Base-by-base conservation (phyloP, 2,797 vertebrate genomes). In the Cossypha niveicapilla region DNA sequence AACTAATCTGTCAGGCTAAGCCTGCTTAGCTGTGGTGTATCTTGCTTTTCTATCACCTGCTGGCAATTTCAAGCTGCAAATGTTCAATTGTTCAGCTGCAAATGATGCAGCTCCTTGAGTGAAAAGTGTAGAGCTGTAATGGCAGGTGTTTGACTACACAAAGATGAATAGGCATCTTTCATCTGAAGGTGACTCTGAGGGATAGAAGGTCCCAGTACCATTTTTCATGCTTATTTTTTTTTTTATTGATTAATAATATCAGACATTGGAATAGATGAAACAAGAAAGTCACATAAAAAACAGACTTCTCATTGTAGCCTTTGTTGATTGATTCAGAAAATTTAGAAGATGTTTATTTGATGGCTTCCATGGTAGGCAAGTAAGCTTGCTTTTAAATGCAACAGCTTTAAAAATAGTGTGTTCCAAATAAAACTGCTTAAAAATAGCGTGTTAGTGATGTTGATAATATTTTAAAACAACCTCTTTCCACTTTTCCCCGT, bases 351-450 rank as follows among this genome's bases (percentile, higher is more conserved):
- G 10, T 35, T 83, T 95, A 45, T 90, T 91, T 88, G 81, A 76
- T 39, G 22, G 58, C 39, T 88, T 56, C 48, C 9, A 6, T 57
- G 65, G 62, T 75, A 74, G 47, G 74, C 83, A 85, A 80, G 39
- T 78, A 85, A 75, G 62, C 25, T 75, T 87, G 41, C 39, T 84
- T 96, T 92, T 95, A 89, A 86, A 34, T 66, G 37, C 60, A 92
- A 28, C 45, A 76, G n/a, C 60, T 85, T 92, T 91, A 90, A 94
- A 93, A 92, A 92, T 79, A 91, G 68, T 37, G 7, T 1, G 5
- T 68, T 87, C 66, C 61, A 92, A 94, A 91, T 87, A 85, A 88
- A 91, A 23, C 61, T 4, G 10, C 71, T 90, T 91, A 61, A 92
- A 96, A 93, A 89, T 63, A 85, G 45, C 60, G 16, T 58, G 39